Base-by-base conservation (phyloP, 2,113 vertebrate genomes). In the Xiphorhynchus elegans region DNA sequence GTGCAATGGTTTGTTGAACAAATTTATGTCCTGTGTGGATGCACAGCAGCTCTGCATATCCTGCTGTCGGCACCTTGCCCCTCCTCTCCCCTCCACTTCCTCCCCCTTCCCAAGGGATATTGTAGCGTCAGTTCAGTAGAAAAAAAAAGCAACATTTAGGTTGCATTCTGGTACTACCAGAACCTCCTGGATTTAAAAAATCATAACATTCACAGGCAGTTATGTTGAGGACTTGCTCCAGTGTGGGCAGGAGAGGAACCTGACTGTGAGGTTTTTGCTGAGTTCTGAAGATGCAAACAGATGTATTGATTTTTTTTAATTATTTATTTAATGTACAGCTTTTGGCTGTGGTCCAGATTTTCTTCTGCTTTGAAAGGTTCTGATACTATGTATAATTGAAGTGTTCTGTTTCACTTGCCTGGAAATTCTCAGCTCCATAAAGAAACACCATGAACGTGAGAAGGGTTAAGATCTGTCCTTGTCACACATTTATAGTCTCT, bases 381-480 rank as follows among this genome's bases (percentile, higher is more conserved):
- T 37, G 4, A 31, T 76, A 7, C 5, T 53, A 17, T 31, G 31
- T 55, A 6, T 70, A 66, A 59, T 73, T 85, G 67, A 77, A 92
- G 62, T 35, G 35, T 47, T 85, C 21, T 87, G 62, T 89, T 90
- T 83, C 37, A 17, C 28, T 92, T 83, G n/a, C 16, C 29, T 1
- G 2, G 75, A 69, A 88, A 60, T 73, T 74, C 24, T 90, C 13
- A 69, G 28, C 31, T 83, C 24, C 31, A 16, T 63, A 37, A 83
- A 72, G 66, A 62, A 91, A 13, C n/a, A 52, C 25, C 67, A 3
- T 24, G 37, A 55, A 14, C 1, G 3, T 16, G 39, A 26, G 42
- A 78, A 88, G 42, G 64, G 46, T 94, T 94, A 74, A 86, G 40
- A 28, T 77, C 42, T 67, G 50, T 85, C 50, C 53, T 77, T 77